Conservation (phyloP, 2,113 vertebrate genomes). For the Colinus virginianus region DNA sequence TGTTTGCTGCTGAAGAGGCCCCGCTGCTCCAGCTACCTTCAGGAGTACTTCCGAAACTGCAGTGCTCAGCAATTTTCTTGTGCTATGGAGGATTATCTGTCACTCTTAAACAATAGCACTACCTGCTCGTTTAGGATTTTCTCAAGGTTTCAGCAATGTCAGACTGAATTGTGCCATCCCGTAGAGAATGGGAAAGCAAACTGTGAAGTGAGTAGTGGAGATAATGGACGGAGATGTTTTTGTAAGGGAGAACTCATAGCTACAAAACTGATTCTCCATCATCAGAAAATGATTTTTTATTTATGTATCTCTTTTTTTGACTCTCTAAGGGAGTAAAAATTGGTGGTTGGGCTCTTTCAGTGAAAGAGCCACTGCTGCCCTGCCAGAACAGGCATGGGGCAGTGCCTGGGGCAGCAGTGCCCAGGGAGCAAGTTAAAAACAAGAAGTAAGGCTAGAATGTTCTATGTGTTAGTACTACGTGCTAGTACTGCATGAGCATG, state of each 20-base stretch:
- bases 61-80: constrained; percentile 23
- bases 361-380: background rate
- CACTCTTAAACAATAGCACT: constrained; percentile 32
- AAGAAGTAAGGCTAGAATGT: background rate
- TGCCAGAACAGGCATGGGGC: no score
- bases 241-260: background rate
- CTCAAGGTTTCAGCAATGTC: constrained; percentile 36
- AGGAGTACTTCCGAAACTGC: background rate
- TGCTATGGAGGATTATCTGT: background rate
- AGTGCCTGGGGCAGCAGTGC: no score
- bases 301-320: background rate
- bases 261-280: background rate
- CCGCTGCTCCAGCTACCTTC: background rate
- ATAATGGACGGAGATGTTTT: background rate
- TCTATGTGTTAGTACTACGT: background rate
- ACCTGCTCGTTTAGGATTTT: constrained; percentile 10
- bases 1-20: background rate
- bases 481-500: background rate
- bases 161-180: background rate
- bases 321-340: background rate
- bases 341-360: background rate
- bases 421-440: background rate
- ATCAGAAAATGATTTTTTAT: background rate
- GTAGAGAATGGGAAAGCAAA: background rate
- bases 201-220: background rate